These are phyloP conservation scores for Zhuqinia jingwanae DNA, from an alignment of 2,888 invertebrate genomes.

Conservation along the genomic window DNA sequence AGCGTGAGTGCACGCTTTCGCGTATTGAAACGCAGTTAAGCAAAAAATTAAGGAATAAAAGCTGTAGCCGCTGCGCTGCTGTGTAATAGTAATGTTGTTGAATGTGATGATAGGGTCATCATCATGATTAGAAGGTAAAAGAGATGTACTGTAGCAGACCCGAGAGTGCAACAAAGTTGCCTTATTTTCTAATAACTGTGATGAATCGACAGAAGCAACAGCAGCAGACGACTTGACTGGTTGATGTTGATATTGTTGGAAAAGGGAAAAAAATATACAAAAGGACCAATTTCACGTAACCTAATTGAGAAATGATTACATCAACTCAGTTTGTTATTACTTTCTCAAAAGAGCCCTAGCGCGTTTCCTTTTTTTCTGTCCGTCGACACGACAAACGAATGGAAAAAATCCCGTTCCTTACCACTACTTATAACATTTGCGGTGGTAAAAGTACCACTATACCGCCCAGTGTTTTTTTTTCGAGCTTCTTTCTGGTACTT, in stretches of 20 bases:
- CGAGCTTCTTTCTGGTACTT: background rate
- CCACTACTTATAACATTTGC: background rate
- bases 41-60: slow-evolving; percentile 58
- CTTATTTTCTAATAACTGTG: slow-evolving; percentile 5
- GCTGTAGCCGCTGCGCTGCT: background rate
- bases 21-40: slow-evolving; percentile 55
- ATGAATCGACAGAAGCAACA: background rate
- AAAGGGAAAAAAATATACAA: slow-evolving; percentile 71
- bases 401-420: background rate
- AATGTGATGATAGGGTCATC: slow-evolving; percentile 6
- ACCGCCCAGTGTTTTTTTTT: background rate
- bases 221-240: background rate
- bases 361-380: slow-evolving; percentile 21
- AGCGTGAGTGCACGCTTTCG: slow-evolving; percentile 30
- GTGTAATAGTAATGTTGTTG: too few species aligned
- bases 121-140: slow-evolving; percentile 8
- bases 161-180: background rate
- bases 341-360: slow-evolving; percentile 28
- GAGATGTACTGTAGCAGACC: background rate
- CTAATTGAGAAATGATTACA: slow-evolving; percentile 79
- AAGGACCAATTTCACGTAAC: slow-evolving; percentile 77
- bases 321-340: slow-evolving; percentile 66
- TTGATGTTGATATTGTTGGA: slow-evolving; percentile 35
- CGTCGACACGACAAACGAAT: background rate
- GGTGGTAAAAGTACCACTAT: background rate